Evolutionary conservation across 2,888 invertebrate genomes (phyloP), one percentile per base, ranked within the genome.

Genomic region (Ellobium chinense): DNA sequence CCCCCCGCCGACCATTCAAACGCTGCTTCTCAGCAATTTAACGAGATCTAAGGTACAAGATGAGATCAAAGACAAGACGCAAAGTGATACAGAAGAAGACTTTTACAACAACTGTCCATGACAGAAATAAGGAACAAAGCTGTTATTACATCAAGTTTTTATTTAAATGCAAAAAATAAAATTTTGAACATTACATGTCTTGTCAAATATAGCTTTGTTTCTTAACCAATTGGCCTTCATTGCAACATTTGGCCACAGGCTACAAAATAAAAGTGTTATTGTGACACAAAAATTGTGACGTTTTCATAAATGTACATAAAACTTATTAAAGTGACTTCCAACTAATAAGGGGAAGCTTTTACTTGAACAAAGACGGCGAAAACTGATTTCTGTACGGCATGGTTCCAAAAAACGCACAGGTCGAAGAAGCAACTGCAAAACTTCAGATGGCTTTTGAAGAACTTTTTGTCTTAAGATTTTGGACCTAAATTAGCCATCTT

Each of bases 111-210:
- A n/a, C n/a, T n/a, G n/a, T n/a, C n/a, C n/a, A n/a, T n/a, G n/a
- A n/a, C n/a, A n/a, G n/a, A n/a, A n/a, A n/a, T n/a, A n/a, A n/a
- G n/a, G n/a, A n/a, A n/a, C n/a, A n/a, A n/a, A n/a, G 18, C 18
- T 46, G 7, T 18, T 68, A 74, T 56, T 66, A 77, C 77, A 77
- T 77, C 77, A 77, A 77, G 68, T 77, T 68, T 74, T 77, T 77
- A 77, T 77, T 77, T 68, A 68, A 77, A 77, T 77, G 68, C 76
- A 76, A 76, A 76, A 77, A 77, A 77, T 66, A 77, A 77, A 77
- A 77, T 77, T 76, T 76, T 77, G 56, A 77, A 77, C 77, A 77
- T 77, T 68, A 68, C 66, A 76, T 39, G 36, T 60, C n/a, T 69
- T 39, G 63, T 63, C 63, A 74, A 63, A 74, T 74, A 58, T 68